A percentile compares a stretch with the other conserved stretches of the same genome.
These are phyloP conservation scores for Choristoneura fumiferana DNA, from an alignment of 1,140 invertebrate genomes.

Conservation along the genomic window DNA sequence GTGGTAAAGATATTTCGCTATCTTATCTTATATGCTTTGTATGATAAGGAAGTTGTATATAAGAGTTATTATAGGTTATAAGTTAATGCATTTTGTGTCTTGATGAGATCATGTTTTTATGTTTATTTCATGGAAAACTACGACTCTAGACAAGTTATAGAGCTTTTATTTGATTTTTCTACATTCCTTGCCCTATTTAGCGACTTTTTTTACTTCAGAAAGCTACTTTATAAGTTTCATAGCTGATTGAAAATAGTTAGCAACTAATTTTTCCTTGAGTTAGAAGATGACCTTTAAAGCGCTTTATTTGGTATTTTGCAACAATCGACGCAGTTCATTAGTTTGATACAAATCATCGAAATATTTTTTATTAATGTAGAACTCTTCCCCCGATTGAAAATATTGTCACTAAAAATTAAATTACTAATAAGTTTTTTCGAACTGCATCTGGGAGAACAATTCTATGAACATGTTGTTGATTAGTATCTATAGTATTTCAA, in stretches of 20 bases:
- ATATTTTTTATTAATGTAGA: too few species aligned
- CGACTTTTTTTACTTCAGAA: neutral
- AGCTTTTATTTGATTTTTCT: neutral
- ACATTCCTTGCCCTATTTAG: too few species aligned
- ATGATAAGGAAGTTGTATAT: conserved; percentile 40
- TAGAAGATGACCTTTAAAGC: neutral
- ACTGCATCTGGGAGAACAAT: too few species aligned
- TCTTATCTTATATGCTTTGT: conserved; percentile 53
- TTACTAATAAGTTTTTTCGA: too few species aligned
- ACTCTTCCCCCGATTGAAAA: too few species aligned
- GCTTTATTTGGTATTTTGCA: conserved; percentile 13
- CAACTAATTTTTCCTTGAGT: neutral
- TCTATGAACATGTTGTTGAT: too few species aligned
- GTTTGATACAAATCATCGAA: too few species aligned
- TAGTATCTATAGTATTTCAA: too few species aligned
- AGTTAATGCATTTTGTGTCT: conserved; percentile 29
- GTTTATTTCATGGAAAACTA: conserved; percentile 56
- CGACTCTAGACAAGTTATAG: neutral
- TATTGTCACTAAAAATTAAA: too few species aligned
- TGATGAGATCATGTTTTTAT: conserved; percentile 60
- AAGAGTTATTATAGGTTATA: conserved; percentile 61
- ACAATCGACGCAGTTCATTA: neutral
- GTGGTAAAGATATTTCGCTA: conserved; percentile 64
- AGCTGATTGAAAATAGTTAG: neutral
- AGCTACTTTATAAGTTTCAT: too few species aligned